Evolutionary conservation across 92 coral and sea anemone species (phyloP), one percentile per base, ranked within the genome.

Genomic region (Palythoa grandis): DNA sequence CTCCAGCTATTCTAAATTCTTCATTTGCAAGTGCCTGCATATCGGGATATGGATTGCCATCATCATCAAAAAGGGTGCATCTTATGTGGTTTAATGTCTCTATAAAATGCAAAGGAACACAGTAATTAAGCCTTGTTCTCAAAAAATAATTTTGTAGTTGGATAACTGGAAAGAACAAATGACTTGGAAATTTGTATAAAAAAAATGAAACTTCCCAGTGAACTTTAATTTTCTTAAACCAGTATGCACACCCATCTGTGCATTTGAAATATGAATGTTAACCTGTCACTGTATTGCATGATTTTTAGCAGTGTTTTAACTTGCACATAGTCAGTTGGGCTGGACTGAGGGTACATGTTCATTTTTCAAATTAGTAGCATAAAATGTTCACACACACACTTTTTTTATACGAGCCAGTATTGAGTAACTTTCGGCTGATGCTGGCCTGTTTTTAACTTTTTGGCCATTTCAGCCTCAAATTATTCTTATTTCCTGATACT

Each of bases 1-100:
- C 90, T 57, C 92, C 95, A 74, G 89, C 89, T 43, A 87, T 77
- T 52, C 79, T 82, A n/a, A 92, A 92, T 83, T 92, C 94, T 78
- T 89, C 90, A 40, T 85, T 87, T 52, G 88, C 89, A 84, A 90
- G 84, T 57, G 95, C 93, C 72, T 80, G 74, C 86, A 87, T 90
- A 83, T 88, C 87, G 24, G 88, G 77, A 77, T 87, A 74, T 56
- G 91, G 93, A 77, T 78, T 91, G 38, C 95, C 96, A 86, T 82
- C 87, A 78, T 86, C 53, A 84, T 86, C 74, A 77, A 91, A 88
- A 53, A 88, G 88, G 63, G 89, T 87, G 87, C 61, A 57, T 83
- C 82, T 88, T 79, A 88, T 88, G 84, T 91, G 85, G 70, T 77
- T 83, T 86, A 88, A 91, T 40, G 86, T 77, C 70, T 84, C 89